Evolutionary conservation across 2,797 vertebrate species (phyloP).

Genomic region (Carapus acus): DNA sequence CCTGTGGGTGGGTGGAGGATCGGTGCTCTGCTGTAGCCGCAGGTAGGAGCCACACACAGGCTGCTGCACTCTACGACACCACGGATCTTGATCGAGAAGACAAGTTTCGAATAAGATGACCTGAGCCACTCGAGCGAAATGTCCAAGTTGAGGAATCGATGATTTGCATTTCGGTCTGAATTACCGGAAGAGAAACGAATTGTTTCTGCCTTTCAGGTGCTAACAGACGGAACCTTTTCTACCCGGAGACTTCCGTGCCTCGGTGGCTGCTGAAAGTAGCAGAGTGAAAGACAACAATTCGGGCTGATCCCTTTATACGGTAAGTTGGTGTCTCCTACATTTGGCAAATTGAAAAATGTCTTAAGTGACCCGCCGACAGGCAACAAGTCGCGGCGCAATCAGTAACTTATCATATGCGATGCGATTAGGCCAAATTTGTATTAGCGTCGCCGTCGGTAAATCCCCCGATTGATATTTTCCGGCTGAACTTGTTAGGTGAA

Average conservation of each 20-base stretch:
- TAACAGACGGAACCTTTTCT: conserved; percentile 26
- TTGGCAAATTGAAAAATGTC: background rate
- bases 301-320: conserved; percentile 62
- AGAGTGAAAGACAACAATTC: conserved; percentile 14
- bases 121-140: background rate
- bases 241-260: conserved; percentile 68
- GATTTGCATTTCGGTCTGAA: background rate
- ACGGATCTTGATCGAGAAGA: conserved; percentile 6
- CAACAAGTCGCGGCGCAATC: no score
- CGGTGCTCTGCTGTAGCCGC: conserved; percentile 71
- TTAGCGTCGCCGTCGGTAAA: conserved; percentile 27
- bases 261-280: conserved; percentile 35
- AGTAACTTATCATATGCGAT: conserved; percentile 13
- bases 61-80: conserved; percentile 25
- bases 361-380: no score
- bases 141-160: background rate
- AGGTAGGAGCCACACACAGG: conserved; percentile 69
- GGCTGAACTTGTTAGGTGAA: background rate
- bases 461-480: conserved; percentile 32
- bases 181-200: conserved; percentile 35
- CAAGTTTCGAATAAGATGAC: conserved; percentile 16
- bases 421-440: conserved; percentile 13
- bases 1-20: conserved; percentile 68
- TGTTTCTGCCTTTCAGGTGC: conserved; percentile 31
- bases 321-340: conserved; percentile 46